Base-by-base conservation (phyloP, 2,797 vertebrate genomes). In the Babyrousa celebensis region DNA sequence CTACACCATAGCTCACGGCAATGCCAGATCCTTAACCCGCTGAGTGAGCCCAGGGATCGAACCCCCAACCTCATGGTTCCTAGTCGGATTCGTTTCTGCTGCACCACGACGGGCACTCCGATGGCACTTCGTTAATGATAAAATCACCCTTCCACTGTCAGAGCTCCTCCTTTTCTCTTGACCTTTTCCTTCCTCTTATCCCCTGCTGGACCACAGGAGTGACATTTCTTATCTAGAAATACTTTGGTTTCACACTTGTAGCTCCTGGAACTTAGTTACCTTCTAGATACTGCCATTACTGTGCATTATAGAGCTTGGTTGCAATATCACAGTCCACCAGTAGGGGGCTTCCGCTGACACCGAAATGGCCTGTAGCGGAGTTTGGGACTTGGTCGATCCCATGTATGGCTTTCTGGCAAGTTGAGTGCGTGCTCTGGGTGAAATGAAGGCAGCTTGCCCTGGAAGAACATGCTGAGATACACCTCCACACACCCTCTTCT, bases 231-330 rank as follows among this genome's bases (percentile, higher is more conserved):
- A 9, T 29, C 17, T 79, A 56, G 27, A n/a, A 90, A 58, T 36
- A 74, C 58, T 71, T 90, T 62, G 58, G 63, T 67, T 77, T 71
- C 91, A 63, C 3, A 1, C 36, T 80, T 77, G 43, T 23, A 78
- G 40, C 58, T 79, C 56, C 52, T 60, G 40, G n/a, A 72, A 21
- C 12, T 92, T 75, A 27, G 36, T 70, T 29, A 5, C 7, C 52
- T 43, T 82, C 21, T 21, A 32, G 52, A 1, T 23, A 12, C 36
- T 74, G 23, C 67, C n/a, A 11, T 27, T 11, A 29, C 12, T 18
- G 2, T 74, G 40, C 48, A 0, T 68, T 72, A 2, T 89, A 90
- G 80, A 94, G 91, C 82, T 93, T 95, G 74, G 92, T 58, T 58
- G 71, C 93, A 93, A 18, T 84, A 23, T 60, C 82, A 43, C 7